A percentile compares a stretch with the other conserved stretches of the same genome.
These are phyloP conservation scores for Drepana arcuata DNA, from an alignment of 1,140 invertebrate genomes.

Conservation along the genomic window DNA sequence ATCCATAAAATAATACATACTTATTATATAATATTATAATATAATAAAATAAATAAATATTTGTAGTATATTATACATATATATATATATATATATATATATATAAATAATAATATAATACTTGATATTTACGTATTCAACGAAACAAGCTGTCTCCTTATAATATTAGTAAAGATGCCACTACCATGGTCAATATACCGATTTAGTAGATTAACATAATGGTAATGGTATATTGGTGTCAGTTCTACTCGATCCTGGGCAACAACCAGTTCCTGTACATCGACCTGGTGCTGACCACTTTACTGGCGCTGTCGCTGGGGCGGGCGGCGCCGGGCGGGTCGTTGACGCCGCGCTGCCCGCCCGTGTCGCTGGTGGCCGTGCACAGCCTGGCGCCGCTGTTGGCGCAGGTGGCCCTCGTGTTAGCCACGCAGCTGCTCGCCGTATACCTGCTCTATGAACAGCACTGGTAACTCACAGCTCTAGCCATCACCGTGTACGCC, in stretches of 20 bases:
- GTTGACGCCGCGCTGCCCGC: constrained; percentile 73
- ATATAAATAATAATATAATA: no score
- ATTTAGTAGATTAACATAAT: no score
- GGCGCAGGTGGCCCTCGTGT: constrained; percentile 70
- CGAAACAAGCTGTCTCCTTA: no score
- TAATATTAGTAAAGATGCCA: no score
- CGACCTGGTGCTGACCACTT: constrained; percentile 87
- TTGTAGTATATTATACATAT: no score
- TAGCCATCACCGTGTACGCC: no score
- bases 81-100: no score
- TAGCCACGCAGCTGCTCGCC: constrained; percentile 62
- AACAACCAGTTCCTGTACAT: constrained; percentile 90
- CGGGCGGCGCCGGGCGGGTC: constrained; percentile 76
- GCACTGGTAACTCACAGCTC: constrained; percentile 71
- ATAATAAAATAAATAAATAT: no score
- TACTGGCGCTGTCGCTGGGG: constrained; percentile 85
- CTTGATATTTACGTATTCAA: no score
- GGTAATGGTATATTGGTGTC: constrained; percentile 22
- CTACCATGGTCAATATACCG: no score
- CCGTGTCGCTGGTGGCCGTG: constrained; percentile 73
- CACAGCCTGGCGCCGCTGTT: constrained; percentile 75
- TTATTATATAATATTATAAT: no score
- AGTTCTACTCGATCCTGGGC: constrained; percentile 79
- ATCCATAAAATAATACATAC: no score
- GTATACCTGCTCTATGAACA: constrained; percentile 64